phyloP scores from a whole-genome alignment of 2,113 vertebrate genomes.

The Sterna hirundo region DNA sequence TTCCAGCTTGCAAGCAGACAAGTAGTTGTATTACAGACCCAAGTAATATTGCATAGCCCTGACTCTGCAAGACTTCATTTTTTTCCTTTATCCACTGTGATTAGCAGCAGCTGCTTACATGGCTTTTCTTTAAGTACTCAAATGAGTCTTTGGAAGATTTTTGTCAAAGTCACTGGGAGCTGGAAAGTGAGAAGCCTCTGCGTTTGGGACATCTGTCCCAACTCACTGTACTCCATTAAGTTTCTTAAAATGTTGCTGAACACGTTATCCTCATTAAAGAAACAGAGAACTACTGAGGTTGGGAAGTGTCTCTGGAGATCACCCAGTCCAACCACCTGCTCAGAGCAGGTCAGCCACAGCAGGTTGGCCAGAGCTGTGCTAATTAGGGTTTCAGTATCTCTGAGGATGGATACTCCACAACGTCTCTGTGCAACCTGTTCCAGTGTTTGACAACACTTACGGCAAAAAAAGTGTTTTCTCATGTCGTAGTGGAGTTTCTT shows the following conservation, averaged over 20 bases:
- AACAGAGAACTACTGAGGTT: neutral
- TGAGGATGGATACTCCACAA: neutral
- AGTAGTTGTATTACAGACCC: neutral
- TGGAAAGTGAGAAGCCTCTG: neutral
- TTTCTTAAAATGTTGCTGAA: neutral
- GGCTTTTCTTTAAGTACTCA: neutral
- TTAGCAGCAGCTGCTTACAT: neutral
- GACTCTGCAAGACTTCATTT: neutral
- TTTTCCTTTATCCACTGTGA: neutral
- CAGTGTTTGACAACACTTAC: neutral
- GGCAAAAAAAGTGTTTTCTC: neutral
- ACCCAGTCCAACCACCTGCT: neutral
- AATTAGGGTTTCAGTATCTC: neutral
- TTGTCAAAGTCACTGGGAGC: neutral
- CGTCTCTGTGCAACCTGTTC: neutral
- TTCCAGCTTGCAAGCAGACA: neutral
- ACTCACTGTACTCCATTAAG: neutral
- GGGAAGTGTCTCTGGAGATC: neutral
- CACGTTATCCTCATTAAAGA: neutral
- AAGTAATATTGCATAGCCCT: neutral
- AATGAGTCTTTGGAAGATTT: neutral
- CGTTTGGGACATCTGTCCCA: neutral
- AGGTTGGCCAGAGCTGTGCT: neutral
- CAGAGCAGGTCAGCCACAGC: neutral
- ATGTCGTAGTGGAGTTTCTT: neutral